A percentile compares a stretch with the other conserved stretches of the same genome.
Evolutionary conservation across 2,113 vertebrate species (phyloP).

Genomic region (Ceyx margarethae): DNA sequence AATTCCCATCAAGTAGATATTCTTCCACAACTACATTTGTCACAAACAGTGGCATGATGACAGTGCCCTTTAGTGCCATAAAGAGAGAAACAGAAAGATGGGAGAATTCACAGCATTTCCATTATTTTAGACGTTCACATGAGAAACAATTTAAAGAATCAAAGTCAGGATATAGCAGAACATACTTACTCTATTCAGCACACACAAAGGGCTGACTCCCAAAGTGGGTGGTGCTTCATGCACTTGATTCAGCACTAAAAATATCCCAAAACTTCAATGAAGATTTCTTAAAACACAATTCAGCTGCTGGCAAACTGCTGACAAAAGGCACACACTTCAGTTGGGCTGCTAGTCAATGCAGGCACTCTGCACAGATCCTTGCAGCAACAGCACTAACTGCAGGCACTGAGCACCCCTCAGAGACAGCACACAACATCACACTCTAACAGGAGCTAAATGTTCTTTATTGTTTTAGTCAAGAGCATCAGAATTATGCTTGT

Average conservation of each 20-base stretch:
- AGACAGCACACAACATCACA: not conserved
- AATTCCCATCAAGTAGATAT: not conserved
- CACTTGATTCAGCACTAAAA: not conserved
- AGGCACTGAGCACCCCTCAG: not conserved
- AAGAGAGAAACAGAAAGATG: not conserved
- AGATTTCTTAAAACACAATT: not conserved
- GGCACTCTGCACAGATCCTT: not conserved
- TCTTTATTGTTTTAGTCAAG: not conserved
- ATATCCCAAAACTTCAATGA: not conserved
- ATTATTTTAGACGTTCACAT: not conserved
- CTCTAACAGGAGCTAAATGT: not conserved
- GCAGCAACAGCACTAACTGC: not conserved
- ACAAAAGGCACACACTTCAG: not conserved
- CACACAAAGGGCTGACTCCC: not conserved
- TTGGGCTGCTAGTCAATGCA: not conserved
- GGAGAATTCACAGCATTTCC: not conserved
- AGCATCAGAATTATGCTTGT: not conserved
- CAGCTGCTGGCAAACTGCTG: not conserved
- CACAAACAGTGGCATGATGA: not conserved
- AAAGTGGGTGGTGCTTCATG: not conserved
- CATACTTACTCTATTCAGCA: not conserved
- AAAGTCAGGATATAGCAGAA: not conserved
- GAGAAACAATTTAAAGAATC: not conserved
- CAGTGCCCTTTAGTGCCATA: not conserved
- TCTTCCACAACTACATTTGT: conserved; percentile 1